phyloP scores from a whole-genome alignment of 2,888 invertebrate genomes.

The Cephus pygmeus region DNA sequence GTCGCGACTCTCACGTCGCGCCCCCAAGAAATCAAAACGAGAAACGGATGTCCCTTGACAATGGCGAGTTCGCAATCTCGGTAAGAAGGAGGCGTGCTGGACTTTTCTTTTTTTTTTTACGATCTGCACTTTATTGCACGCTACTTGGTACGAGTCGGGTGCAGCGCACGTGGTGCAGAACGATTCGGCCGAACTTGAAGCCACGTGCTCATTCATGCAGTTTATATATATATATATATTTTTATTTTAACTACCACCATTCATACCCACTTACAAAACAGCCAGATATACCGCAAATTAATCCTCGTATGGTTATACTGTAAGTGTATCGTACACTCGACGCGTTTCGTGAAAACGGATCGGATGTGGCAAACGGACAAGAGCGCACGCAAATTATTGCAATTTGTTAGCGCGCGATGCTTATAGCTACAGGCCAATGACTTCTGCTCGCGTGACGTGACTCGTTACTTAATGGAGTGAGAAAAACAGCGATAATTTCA shows the following conservation, averaged over 20 bases:
- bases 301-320: not conserved
- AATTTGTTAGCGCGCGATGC: slow-evolving; percentile 2
- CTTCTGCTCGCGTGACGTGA: slow-evolving; percentile 7
- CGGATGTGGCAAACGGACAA: not conserved
- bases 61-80: slow-evolving; percentile 1
- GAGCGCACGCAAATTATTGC: slow-evolving; percentile 8
- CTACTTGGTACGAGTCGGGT: slow-evolving; percentile 17
- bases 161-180: slow-evolving; percentile 29
- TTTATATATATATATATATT: not conserved
- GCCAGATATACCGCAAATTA: not conserved
- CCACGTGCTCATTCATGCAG: not conserved
- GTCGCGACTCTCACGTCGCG: not conserved
- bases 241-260: not conserved
- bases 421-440: not conserved
- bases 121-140: slow-evolving; percentile 28
- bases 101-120: slow-evolving; percentile 24
- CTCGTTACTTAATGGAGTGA: not conserved
- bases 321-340: not conserved
- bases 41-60: not conserved
- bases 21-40: not conserved
- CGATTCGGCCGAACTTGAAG: slow-evolving; percentile 7
- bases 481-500: not conserved
- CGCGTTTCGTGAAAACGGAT: not conserved
- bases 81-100: slow-evolving; percentile 15
- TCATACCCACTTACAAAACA: not conserved